phyloP scores from a whole-genome alignment of 2,113 vertebrate genomes.

The Brachirus orientalis region DNA sequence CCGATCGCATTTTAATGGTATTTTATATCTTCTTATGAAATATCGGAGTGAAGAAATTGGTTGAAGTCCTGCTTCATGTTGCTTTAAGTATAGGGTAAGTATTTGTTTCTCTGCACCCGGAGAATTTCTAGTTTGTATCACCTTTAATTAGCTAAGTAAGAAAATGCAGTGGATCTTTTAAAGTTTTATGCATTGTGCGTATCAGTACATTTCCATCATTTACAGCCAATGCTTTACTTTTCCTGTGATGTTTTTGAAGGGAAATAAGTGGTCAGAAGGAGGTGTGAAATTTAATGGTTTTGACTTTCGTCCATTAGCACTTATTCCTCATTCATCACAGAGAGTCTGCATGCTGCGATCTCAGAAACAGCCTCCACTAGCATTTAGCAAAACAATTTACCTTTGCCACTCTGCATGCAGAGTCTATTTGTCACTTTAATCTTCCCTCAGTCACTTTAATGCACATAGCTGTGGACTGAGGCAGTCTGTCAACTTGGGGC shows the following conservation, averaged over 20 bases:
- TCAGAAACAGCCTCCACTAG: conserved; percentile 56
- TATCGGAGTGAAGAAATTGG: too few relatives aligned
- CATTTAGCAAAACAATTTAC: conserved; percentile 75
- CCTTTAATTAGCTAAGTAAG: too few relatives aligned
- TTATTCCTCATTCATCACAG: conserved; percentile 73
- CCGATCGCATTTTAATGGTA: too few relatives aligned
- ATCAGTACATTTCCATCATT: conserved; percentile 67
- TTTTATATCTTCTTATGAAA: too few relatives aligned
- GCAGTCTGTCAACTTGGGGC: conserved; percentile 63
- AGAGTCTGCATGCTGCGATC: conserved; percentile 34
- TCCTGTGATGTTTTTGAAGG: conserved; percentile 52
- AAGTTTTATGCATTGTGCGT: conserved; percentile 45
- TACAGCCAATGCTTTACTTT: conserved; percentile 36
- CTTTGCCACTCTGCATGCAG: conserved; percentile 71
- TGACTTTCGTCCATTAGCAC: conserved; percentile 61
- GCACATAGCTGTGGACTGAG: conserved; percentile 45
- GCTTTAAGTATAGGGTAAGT: too few relatives aligned
- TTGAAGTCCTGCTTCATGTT: neutral
- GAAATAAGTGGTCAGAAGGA: conserved; percentile 53
- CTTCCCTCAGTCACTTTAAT: conserved; percentile 73
- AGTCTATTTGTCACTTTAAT: conserved; percentile 77
- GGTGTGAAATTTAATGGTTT: conserved; percentile 56
- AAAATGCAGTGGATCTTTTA: conserved; percentile 39
- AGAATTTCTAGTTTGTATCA: too few relatives aligned
- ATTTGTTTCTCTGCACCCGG: too few relatives aligned